Evolutionary conservation across 2,888 invertebrate genomes (phyloP).

Genomic region (Holacanthella duospinosa): DNA sequence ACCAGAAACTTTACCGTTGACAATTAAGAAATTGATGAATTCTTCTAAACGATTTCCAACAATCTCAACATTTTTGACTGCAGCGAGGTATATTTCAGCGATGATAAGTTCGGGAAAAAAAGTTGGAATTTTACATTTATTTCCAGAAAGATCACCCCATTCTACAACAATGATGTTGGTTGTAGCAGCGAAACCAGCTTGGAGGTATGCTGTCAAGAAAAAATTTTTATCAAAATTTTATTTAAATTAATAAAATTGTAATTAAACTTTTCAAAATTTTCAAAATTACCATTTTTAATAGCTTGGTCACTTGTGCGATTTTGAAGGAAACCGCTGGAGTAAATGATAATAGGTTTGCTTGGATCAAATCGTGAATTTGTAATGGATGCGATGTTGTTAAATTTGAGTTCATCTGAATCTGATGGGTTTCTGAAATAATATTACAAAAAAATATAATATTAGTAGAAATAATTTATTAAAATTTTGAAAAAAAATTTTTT

Average conservation of each 20-base stretch:
- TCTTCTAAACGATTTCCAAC: slow-evolving; percentile 1
- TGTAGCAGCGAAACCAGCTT: slow-evolving; percentile 3
- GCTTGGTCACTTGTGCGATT: slow-evolving; percentile 8
- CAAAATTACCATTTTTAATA: slow-evolving; percentile 5
- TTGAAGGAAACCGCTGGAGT: slow-evolving; percentile 7
- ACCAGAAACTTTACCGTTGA: slow-evolving; percentile 1
- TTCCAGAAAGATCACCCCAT: slow-evolving; percentile 8
- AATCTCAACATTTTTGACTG: background rate
- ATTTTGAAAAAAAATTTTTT: background rate
- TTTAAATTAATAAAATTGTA: background rate
- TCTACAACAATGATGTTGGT: slow-evolving; percentile 7
- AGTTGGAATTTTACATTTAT: slow-evolving; percentile 1
- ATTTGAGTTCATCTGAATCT: background rate
- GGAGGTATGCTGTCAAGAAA: slow-evolving; percentile 4
- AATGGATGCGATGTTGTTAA: slow-evolving; percentile 1
- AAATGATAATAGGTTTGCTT: slow-evolving; percentile 1
- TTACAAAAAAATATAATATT: background rate
- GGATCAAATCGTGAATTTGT: slow-evolving; percentile 4
- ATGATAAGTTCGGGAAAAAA: background rate
- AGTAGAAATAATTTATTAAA: background rate
- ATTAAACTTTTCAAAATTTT: background rate
- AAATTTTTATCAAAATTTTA: background rate
- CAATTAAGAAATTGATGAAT: slow-evolving; percentile 2
- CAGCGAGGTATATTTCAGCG: background rate
- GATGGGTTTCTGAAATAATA: slow-evolving; percentile 1